Evolutionary conservation across 2,888 invertebrate species (phyloP).

Genomic region (Euclidia mi): DNA sequence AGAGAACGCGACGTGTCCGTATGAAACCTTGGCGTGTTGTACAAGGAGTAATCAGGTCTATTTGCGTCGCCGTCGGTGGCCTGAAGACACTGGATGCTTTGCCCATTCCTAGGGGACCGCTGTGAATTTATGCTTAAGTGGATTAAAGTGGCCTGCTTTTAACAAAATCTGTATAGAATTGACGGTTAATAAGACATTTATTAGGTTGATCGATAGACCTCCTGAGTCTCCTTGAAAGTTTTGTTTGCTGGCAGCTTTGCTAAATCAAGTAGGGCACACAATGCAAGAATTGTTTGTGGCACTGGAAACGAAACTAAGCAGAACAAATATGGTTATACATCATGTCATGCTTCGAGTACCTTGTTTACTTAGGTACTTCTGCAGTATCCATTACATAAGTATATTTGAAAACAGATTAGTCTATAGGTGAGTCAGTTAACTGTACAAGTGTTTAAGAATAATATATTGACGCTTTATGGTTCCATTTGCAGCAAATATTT

Average conservation of each 20-base stretch:
- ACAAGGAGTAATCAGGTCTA: conserved; percentile 61
- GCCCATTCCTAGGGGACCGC: conserved; percentile 72
- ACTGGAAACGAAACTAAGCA: not conserved
- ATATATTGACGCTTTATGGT: too few species aligned
- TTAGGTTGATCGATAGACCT: conserved; percentile 75
- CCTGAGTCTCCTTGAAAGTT: conserved; percentile 37
- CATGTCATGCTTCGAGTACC: not conserved
- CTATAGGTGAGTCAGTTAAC: too few species aligned
- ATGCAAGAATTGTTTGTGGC: conserved; percentile 1
- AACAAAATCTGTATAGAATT: conserved; percentile 73
- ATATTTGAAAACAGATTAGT: too few species aligned
- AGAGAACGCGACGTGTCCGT: conserved; percentile 69
- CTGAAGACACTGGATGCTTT: conserved; percentile 66
- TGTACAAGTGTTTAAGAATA: too few species aligned
- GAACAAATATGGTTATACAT: not conserved
- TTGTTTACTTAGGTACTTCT: not conserved
- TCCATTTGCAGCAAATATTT: too few species aligned
- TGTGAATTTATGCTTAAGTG: conserved; percentile 80
- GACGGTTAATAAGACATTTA: conserved; percentile 74
- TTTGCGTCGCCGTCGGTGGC: conserved; percentile 61
- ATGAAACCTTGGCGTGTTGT: conserved; percentile 68
- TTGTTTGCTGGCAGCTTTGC: conserved; percentile 5
- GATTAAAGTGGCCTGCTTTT: conserved; percentile 84
- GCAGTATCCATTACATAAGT: too few species aligned
- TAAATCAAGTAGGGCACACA: not conserved